Conservation (phyloP, 1,140 invertebrate genomes). For the Drosophila pachea region DNA sequence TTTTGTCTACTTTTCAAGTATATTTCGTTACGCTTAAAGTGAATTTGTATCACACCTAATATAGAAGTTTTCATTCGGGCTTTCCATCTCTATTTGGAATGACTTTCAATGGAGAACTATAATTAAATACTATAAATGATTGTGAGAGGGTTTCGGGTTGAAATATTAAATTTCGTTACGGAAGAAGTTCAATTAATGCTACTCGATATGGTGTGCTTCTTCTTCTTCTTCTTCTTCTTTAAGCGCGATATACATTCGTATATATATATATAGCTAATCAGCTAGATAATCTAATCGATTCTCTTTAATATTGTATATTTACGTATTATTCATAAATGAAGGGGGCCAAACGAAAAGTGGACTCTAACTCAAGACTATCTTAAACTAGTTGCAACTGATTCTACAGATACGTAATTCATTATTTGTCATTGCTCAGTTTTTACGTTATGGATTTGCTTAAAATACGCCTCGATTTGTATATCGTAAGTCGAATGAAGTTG, state of each 20-base stretch:
- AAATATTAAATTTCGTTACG: conserved; percentile 5
- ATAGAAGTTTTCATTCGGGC: conserved; percentile 35
- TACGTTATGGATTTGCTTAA: conserved; percentile 65
- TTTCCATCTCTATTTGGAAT: not conserved
- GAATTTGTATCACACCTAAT: conserved; percentile 65
- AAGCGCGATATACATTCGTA: conserved; percentile 35
- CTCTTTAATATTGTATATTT: conserved; percentile 26
- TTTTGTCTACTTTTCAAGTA: conserved; percentile 70
- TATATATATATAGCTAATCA: conserved; percentile 2
- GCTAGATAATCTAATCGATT: not conserved
- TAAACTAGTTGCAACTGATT: conserved; percentile 45
- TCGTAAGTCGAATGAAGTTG: conserved; percentile 13
- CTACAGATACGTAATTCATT: conserved; percentile 69
- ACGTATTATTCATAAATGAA: conserved; percentile 51
- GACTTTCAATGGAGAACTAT: conserved; percentile 5
- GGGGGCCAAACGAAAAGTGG: not conserved
- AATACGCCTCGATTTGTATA: conserved; percentile 29
- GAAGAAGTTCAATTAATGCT: conserved; percentile 27
- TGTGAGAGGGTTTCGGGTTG: conserved; percentile 13
- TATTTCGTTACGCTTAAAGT: conserved; percentile 31
- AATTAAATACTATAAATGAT: conserved; percentile 23
- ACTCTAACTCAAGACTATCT: conserved; percentile 28
- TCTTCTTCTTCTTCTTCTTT: conserved; percentile 50
- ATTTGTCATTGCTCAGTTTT: conserved; percentile 75
- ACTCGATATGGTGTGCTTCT: conserved; percentile 64